These are phyloP conservation scores for Globia sparganii DNA, from an alignment of 2,888 invertebrate species.

Conservation along the genomic window DNA sequence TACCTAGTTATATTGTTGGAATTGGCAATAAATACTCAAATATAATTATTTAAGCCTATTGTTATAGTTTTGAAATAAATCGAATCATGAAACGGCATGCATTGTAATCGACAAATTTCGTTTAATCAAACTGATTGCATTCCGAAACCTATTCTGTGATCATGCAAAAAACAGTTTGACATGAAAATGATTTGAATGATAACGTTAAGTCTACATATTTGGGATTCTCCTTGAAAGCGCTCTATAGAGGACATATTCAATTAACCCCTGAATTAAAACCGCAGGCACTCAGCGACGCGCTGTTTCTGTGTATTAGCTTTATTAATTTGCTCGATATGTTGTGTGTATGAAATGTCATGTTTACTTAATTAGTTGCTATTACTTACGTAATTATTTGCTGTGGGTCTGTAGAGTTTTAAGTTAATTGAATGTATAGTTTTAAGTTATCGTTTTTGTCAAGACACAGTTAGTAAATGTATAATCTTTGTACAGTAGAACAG, in stretches of 20 bases:
- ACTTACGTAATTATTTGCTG: slow-evolving; percentile 26
- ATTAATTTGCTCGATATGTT: slow-evolving; percentile 65
- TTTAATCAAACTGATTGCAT: slow-evolving; percentile 15
- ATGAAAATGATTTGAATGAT: slow-evolving; percentile 28
- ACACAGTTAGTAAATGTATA: too few species aligned
- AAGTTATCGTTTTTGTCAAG: not conserved
- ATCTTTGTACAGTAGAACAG: not conserved
- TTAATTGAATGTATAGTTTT: not conserved
- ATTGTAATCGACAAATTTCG: not conserved
- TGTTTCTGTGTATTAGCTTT: slow-evolving; percentile 58
- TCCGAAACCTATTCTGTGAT: slow-evolving; percentile 12
- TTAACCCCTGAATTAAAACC: slow-evolving; percentile 68
- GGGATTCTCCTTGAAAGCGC: slow-evolving; percentile 24
- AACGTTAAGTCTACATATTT: slow-evolving; percentile 24
- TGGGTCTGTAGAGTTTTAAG: not conserved
- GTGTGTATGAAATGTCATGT: slow-evolving; percentile 42
- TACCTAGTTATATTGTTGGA: not conserved
- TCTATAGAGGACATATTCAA: slow-evolving; percentile 53
- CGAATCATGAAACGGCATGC: not conserved
- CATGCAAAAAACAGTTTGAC: slow-evolving; percentile 11
- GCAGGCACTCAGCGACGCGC: slow-evolving; percentile 44
- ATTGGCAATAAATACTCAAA: slow-evolving; percentile 17
- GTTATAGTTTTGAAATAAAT: slow-evolving; percentile 1
- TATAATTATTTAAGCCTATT: slow-evolving; percentile 2
- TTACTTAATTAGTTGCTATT: slow-evolving; percentile 48